These are phyloP conservation scores for Pseudorasbora parva DNA, from an alignment of 2,113 vertebrate genomes.

Conservation along the genomic window DNA sequence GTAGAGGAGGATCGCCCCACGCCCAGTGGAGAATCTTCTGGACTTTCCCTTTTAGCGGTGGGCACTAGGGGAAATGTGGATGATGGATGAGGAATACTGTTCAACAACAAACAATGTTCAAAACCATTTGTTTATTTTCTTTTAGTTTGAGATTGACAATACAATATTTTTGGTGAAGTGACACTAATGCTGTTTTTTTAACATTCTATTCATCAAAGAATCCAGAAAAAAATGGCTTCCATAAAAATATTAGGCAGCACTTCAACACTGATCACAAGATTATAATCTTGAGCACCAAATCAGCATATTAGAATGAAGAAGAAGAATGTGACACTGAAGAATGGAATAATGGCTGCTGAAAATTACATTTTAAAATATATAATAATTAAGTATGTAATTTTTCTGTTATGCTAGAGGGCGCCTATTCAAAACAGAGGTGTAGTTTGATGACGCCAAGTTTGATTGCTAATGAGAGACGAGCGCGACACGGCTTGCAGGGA, in stretches of 20 bases:
- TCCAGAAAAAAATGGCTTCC: background rate
- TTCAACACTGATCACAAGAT: background rate
- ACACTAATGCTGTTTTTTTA: too few species aligned
- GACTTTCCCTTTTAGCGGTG: slow-evolving; percentile 96
- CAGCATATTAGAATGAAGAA: background rate
- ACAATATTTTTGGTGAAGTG: too few species aligned
- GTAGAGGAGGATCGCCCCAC: slow-evolving; percentile 88
- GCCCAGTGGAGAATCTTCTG: slow-evolving; percentile 96
- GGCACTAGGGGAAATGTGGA: slow-evolving; percentile 78
- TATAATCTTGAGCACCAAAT: background rate
- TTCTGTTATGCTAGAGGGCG: too few species aligned
- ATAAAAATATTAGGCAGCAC: background rate
- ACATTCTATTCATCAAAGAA: background rate
- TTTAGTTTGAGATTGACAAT: background rate
- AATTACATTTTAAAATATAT: too few species aligned
- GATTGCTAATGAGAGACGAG: too few species aligned
- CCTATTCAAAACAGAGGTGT: too few species aligned
- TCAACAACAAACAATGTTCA: background rate
- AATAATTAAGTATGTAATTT: too few species aligned
- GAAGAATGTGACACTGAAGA: background rate
- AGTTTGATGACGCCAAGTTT: too few species aligned
- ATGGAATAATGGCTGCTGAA: background rate
- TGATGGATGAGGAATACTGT: background rate
- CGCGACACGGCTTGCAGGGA: too few species aligned
- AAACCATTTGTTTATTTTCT: background rate